phyloP scores from a whole-genome alignment of 2,113 vertebrate species.

The Rhineura floridana region DNA sequence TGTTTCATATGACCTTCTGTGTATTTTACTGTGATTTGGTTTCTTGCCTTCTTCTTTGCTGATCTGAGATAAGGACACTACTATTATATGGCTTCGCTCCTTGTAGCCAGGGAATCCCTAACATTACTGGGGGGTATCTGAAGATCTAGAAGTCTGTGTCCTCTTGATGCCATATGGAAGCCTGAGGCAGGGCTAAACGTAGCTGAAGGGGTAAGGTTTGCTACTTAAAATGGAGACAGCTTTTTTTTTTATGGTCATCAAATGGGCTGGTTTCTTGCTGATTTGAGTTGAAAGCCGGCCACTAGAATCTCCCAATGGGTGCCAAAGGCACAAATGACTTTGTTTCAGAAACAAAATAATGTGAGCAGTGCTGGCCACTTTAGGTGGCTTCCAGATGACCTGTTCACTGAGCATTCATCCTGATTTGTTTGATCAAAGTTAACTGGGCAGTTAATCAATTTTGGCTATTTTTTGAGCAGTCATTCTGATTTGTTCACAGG shows the following conservation, averaged over 20 bases:
- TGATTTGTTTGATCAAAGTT: no score
- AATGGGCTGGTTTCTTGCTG: neutral
- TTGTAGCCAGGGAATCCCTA: neutral
- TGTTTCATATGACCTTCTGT: neutral
- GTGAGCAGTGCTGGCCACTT: no score
- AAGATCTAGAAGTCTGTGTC: neutral
- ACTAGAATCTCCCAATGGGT: neutral
- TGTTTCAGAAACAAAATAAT: no score
- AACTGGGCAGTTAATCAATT: no score
- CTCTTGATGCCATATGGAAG: neutral
- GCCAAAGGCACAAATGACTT: neutral
- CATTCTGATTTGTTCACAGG: no score
- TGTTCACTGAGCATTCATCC: no score
- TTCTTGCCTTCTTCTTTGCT: neutral
- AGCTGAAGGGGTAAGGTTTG: neutral
- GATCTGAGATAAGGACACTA: neutral
- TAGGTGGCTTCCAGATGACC: no score
- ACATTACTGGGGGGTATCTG: neutral
- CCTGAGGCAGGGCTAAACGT: neutral
- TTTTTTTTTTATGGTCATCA: neutral
- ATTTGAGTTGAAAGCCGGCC: neutral
- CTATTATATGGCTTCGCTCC: neutral
- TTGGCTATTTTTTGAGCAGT: no score
- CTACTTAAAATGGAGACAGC: neutral
- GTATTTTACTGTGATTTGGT: neutral